These are phyloP conservation scores for Hydra vulgaris DNA, from an alignment of 30 jellyfish, hydroid and myxozoan species.

Conservation along the genomic window DNA sequence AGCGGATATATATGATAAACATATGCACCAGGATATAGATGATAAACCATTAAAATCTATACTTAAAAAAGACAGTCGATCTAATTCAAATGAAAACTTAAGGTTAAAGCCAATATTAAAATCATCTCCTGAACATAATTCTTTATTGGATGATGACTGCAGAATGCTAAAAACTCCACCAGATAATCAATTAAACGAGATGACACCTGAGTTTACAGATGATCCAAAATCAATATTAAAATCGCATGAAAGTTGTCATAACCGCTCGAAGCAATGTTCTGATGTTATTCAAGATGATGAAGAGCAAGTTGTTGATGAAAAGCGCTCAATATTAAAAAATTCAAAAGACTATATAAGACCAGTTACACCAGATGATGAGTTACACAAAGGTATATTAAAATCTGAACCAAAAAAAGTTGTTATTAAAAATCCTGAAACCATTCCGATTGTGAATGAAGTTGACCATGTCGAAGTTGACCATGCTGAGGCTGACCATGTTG, in stretches of 20 bases:
- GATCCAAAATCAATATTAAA: slow-evolving; percentile 81
- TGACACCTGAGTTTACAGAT: slow-evolving; percentile 32
- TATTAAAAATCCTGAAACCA: slow-evolving; percentile 13
- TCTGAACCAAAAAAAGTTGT: slow-evolving; percentile 12
- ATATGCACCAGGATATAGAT: slow-evolving; percentile 35
- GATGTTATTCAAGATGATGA: background rate
- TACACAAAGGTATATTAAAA: slow-evolving; percentile 14
- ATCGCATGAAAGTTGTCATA: slow-evolving; percentile 13
- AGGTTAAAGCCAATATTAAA: slow-evolving; percentile 66
- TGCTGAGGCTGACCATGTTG: too few species aligned
- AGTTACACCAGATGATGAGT: background rate
- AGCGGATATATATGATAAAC: slow-evolving; percentile 59
- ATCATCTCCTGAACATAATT: slow-evolving; percentile 82
- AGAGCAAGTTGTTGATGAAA: slow-evolving; percentile 7
- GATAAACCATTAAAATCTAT: slow-evolving; percentile 79
- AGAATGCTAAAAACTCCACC: slow-evolving; percentile 33
- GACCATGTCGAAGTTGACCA: background rate
- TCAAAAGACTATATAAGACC: background rate
- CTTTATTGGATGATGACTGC: slow-evolving; percentile 32
- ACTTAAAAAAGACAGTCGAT: slow-evolving; percentile 75
- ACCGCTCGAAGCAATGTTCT: background rate
- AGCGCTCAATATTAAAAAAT: slow-evolving; percentile 9
- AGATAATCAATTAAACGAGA: slow-evolving; percentile 32
- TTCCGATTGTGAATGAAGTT: background rate
- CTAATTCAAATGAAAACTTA: slow-evolving; percentile 46